Base-by-base conservation (phyloP, 1,140 invertebrate genomes). In the Mycetomoellerius zeteki region DNA sequence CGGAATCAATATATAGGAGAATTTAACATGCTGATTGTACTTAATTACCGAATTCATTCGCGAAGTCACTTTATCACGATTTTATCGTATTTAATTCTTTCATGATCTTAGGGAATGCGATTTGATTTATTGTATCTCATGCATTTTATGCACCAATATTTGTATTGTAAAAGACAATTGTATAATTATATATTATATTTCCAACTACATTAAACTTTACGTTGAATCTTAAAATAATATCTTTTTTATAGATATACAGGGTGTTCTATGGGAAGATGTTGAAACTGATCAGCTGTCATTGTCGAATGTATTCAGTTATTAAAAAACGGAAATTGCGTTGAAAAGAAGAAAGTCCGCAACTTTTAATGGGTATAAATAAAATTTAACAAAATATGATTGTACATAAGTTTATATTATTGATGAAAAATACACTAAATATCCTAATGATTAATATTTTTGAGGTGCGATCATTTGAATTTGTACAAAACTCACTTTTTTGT, bases 1-100 rank as follows among this genome's bases (percentile, higher is more conserved):
- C 47, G 37, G 52, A n/a, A 54, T 89, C 82, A 60, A 50, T 47
- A 80, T 47, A 62, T 43, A 71, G 33, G n/a, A 69, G 37, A 73
- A 69, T 43, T 43, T 43, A n/a, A 65, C 54, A 73, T 27, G 52
- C 60, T 52, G 67, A 30, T 73, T 60, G 67, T 60, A 43, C 37
- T 2, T 43, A 84, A 84, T 60, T 84, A 84, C 54, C 54, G n/a
- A 60, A 30, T 37, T 75, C 80, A 47, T 73, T 12, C 24, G 21
- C 16, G 52, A 62, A 84, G 37, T 67, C 56, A 84, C 69, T 84
- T 60, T 75, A 84, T 43, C 27, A 19, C n/a, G 65, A 82, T 54
- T 12, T 84, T 84, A 84, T 84, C 80, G n/a, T n/a, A 33, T 27
- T 47, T 75, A 62, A 84, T 84, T 54, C 14, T 60, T 84, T 60